Evolutionary conservation across 2,113 vertebrate species (phyloP).

Genomic region (Oryzias woworae): DNA sequence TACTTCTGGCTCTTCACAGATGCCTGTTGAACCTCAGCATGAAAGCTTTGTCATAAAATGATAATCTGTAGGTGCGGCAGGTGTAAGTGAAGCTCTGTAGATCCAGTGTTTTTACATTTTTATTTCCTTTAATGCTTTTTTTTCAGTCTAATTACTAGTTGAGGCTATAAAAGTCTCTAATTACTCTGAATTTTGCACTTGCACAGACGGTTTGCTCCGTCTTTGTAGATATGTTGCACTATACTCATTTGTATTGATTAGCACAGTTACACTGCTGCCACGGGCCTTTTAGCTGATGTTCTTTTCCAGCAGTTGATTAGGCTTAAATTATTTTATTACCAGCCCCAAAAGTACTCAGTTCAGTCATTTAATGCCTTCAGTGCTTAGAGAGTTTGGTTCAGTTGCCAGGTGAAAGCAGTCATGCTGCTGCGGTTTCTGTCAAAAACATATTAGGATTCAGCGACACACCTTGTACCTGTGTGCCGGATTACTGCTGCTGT

Average conservation of each 20-base stretch:
- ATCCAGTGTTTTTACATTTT: conserved; percentile 1
- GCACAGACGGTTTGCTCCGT: conserved; percentile 20
- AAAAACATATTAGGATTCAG: background rate
- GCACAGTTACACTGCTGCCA: conserved; percentile 21
- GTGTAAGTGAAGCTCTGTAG: background rate
- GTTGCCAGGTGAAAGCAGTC: background rate
- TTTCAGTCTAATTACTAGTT: conserved; percentile 11
- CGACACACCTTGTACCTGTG: background rate
- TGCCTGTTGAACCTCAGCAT: background rate
- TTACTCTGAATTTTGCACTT: conserved; percentile 24
- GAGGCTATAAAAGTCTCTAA: conserved; percentile 14
- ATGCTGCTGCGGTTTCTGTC: background rate
- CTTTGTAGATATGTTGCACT: conserved; percentile 19
- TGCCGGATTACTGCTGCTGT: no score
- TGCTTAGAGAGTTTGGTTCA: conserved; percentile 14
- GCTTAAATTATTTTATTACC: conserved; percentile 30
- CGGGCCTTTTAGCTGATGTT: conserved; percentile 40
- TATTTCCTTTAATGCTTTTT: background rate
- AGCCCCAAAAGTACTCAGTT: conserved; percentile 14
- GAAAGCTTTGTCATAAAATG: conserved; percentile 16
- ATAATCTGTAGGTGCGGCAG: background rate
- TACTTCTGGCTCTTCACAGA: background rate
- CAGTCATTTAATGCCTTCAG: conserved; percentile 1
- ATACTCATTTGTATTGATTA: conserved; percentile 38
- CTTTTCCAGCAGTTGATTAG: conserved; percentile 19